Evolutionary conservation across 2,113 vertebrate species (phyloP), one percentile per base, ranked within the genome.

Genomic region (Crotophaga sulcirostris): DNA sequence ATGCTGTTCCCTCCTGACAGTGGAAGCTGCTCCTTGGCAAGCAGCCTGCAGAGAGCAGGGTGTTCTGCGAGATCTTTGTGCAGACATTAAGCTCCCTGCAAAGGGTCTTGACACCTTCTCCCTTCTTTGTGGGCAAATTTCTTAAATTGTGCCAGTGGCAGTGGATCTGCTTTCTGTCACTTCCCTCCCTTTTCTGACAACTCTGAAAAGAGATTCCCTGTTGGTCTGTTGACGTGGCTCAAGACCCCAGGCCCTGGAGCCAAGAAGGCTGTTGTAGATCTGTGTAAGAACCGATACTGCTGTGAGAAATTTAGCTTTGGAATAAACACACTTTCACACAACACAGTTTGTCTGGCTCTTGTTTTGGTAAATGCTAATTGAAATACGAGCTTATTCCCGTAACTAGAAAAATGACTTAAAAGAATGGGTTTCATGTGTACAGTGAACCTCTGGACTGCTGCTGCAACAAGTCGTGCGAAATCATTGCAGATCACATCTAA

Each of bases 241-340:
- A 29, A 55, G 73, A 83, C 16, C n/a, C 29, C 68, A 47, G 14
- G 59, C 31, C 25, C 7, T 36, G 24, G 56, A 55, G 23, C 69
- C 36, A 58, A 38, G 68, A 47, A 76, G 28, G 24, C 79, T 88
- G 47, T 62, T 73, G 42, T 40, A 90, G 45, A 83, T 77, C 58
- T 26, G 6, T 38, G 16, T 80, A 44, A 64, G 33, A 38, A 40
- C 51, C 2, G 33, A 16, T 74, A 73, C 69, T 89, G 76, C 49
- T 90, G 36, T 84, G 56, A 78, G 78, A 82, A 89, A 60, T 64
- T 75, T 24, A 79, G 24, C 78, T 89, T 92, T 78, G 80, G 33
- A 97, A 97, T 97, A 97, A 97, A 97, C 13, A 16, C 6, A 28
- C 34, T 81, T 91, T 80, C 3, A 17, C 56, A 75, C 47, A 74